A percentile compares a stretch with the other conserved stretches of the same genome.
Conservation (phyloP, 2,113 vertebrate genomes). For the Rostratula benghalensis region DNA sequence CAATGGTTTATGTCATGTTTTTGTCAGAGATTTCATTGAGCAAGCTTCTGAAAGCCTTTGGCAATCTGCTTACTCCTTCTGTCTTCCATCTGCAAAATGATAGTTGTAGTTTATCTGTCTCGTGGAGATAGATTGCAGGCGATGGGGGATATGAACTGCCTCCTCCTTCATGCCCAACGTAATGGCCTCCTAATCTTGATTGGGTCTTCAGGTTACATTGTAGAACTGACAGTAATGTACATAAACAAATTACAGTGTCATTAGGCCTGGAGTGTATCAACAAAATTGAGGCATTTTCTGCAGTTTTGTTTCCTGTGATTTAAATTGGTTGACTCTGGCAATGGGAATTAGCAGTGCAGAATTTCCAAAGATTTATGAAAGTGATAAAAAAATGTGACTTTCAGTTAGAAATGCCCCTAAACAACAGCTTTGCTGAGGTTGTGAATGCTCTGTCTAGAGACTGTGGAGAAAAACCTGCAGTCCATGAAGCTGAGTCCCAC, state of each 20-base stretch:
- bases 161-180: neutral
- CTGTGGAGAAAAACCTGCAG: neutral
- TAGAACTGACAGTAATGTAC: neutral
- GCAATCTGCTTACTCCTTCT: constrained; percentile 55
- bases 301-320: neutral
- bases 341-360: neutral
- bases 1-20: constrained; percentile 28
- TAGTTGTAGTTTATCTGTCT: constrained; percentile 17
- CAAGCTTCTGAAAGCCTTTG: constrained; percentile 48
- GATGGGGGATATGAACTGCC: neutral
- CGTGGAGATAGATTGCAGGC: neutral
- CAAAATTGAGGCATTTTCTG: neutral
- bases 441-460: neutral
- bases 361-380: neutral
- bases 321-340: neutral
- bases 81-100: constrained; percentile 53
- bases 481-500: neutral
- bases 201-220: neutral
- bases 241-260: neutral
- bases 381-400: neutral
- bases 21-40: constrained; percentile 43
- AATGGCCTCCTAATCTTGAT: neutral
- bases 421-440: neutral
- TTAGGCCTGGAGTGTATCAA: neutral
- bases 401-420: neutral